These are phyloP conservation scores for Leucoptera coffeella DNA, from an alignment of 2,888 invertebrate species.

Conservation along the genomic window DNA sequence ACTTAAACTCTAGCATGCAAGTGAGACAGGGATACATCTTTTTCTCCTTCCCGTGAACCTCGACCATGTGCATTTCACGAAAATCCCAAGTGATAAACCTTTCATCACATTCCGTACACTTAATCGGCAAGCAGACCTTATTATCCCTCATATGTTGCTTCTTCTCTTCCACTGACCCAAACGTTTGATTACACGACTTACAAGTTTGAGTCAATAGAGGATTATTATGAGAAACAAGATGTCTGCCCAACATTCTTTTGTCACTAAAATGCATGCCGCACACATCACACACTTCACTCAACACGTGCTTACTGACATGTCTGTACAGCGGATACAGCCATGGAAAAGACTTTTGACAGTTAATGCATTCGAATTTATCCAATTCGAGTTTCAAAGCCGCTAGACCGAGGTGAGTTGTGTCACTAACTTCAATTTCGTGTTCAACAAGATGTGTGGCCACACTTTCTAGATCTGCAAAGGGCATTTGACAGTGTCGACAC, in stretches of 20 bases:
- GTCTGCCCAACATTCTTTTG: constrained; percentile 2
- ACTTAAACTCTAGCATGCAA: neutral
- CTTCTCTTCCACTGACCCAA: constrained; percentile 2
- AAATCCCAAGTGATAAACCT: constrained; percentile 2
- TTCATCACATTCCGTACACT: constrained; percentile 4
- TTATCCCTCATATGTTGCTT: constrained; percentile 1
- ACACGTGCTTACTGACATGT: constrained; percentile 1
- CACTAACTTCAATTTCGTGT: constrained; percentile 1
- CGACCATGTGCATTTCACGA: neutral
- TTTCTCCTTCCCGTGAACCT: neutral
- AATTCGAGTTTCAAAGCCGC: constrained; percentile 2
- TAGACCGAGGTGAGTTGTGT: neutral
- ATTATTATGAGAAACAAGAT: constrained; percentile 1
- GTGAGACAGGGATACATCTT: neutral
- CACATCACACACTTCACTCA: constrained; percentile 2
- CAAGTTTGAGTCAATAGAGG: constrained; percentile 1
- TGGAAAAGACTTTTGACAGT: constrained; percentile 1
- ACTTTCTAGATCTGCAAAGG: constrained; percentile 1
- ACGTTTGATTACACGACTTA: constrained; percentile 3
- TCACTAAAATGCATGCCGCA: constrained; percentile 5
- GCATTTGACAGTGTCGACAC: constrained; percentile 3
- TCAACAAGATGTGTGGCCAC: constrained; percentile 2
- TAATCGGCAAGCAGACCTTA: constrained; percentile 1
- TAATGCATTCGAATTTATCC: constrained; percentile 1
- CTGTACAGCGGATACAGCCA: neutral